Evolutionary conservation across 2,888 invertebrate genomes (phyloP), one percentile per base, ranked within the genome.

Genomic region (Rhimphoctona megacephalus): DNA sequence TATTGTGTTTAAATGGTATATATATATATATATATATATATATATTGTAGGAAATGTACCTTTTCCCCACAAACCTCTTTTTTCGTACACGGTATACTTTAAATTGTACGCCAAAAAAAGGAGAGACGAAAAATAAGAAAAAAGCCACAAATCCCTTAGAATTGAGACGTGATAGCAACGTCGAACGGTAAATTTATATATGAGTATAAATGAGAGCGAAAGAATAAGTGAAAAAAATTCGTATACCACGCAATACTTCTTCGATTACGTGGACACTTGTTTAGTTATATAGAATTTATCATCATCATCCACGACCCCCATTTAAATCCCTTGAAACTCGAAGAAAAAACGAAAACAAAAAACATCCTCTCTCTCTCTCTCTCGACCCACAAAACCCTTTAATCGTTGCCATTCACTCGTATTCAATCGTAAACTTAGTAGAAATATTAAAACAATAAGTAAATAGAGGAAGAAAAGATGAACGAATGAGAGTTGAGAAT

Each of bases 41-140:
- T 84, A 83, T 83, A 79, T 72, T 14, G 81, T 88, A 88, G 88
- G 80, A 85, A 73, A 81, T 86, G 83, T 86, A 80, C 69, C 66
- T 64, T 30, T 39, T 6, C 52, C 43, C 46, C 30, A 8, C 0
- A 17, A 57, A 11, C 39, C 39, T n/a, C 54, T 80, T 77, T 61
- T 87, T 86, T 87, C 86, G 52, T 79, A 88, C 80, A 25, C 61
- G 76, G 83, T 64, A 81, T 77, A 87, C 69, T 69, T 79, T 80
- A 17, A 7, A 78, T 72, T 80, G 83, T 83, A 83, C 66, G 70
- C 79, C 79, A 70, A 70, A 43, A 49, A 17, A 84, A 79, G 64
- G 73, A 66, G 17, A 64, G 14, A 39, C 43, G 64, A 52, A 19
- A 19, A 54, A 72, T 30, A 17, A 36, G 52, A 64, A 69, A 39